Conservation (phyloP, 1,140 invertebrate species). For the Drosophila nasuta region DNA sequence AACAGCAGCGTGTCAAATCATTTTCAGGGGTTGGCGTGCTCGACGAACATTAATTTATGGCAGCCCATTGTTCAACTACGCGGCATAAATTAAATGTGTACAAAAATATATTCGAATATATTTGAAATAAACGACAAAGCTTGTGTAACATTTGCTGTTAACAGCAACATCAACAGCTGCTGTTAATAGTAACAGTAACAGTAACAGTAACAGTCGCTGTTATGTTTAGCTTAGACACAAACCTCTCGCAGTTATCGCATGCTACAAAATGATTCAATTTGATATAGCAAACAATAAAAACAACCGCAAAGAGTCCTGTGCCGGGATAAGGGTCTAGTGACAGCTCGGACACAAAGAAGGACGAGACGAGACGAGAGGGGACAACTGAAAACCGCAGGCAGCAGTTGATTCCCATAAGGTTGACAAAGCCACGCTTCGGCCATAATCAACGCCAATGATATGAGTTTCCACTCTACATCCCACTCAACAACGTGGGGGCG, state of each 20-base stretch:
- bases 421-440: constrained; percentile 4
- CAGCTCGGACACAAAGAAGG: constrained; percentile 12
- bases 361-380: constrained; percentile 6
- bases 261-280: constrained; percentile 36
- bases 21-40: constrained; percentile 32
- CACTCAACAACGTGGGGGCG: constrained; percentile 10
- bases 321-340: constrained; percentile 21
- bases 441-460: constrained; percentile 21
- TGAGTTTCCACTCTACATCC: not conserved
- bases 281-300: constrained; percentile 51
- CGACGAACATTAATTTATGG: constrained; percentile 53
- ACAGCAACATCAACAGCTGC: not conserved
- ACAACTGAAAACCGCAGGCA: constrained; percentile 27
- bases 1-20: constrained; percentile 21
- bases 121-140: not conserved
- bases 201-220: not conserved
- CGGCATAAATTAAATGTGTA: constrained; percentile 42
- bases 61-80: constrained; percentile 47
- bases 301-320: constrained; percentile 39
- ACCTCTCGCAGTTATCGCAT: constrained; percentile 50
- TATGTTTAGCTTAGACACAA: constrained; percentile 42
- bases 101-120: not conserved
- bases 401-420: constrained; percentile 1
- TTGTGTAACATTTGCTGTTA: not conserved
- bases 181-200: constrained; percentile 15